Base-by-base conservation (phyloP, 2,113 vertebrate species). In the Macrotus californicus region DNA sequence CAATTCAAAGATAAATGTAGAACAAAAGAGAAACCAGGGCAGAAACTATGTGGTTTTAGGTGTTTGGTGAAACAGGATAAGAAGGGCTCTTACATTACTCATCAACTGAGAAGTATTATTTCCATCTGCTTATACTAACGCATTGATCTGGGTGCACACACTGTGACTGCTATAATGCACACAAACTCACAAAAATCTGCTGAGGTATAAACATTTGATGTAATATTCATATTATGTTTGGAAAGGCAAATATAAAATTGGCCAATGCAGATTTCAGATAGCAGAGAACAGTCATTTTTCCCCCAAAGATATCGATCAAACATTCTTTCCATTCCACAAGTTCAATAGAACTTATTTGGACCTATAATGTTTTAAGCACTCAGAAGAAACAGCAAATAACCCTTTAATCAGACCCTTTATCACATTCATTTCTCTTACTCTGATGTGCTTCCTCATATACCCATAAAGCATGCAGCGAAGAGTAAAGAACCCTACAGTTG, bases 31-130 rank as follows among this genome's bases (percentile, higher is more conserved):
- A 92, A 69, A 79, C 46, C 36, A 22, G 66, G 92, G 41, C 79
- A 89, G 88, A 87, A 95, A 83, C 13, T 93, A n/a, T 86, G 82
- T 94, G 69, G 89, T 94, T 88, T 91, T 86, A 96, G 93, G 73
- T 91, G 69, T 96, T 94, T 94, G 50, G 73, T 75, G 39, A 97
- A 82, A 67, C n/a, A 72, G 13, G 73, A 80, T 75, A 39, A 73
- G 80, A 82, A 93, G 77, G 82, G n/a, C 77, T 93, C 69, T 92
- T 88, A 39, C 56, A 84, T 88, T 95, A 75, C 75, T 95, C 93
- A 86, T 96, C 94, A 95, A 69, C 77, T 26, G 90, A 93, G 56
- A 82, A 93, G 36, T 52, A 61, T 22, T 22, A 90, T 43, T 87
- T 89, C 85, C 79, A 36, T 94, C 89, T 87, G 73, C 94, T 97